Evolutionary conservation across 2,113 vertebrate species (phyloP).

Genomic region (Lophochroa leadbeateri): DNA sequence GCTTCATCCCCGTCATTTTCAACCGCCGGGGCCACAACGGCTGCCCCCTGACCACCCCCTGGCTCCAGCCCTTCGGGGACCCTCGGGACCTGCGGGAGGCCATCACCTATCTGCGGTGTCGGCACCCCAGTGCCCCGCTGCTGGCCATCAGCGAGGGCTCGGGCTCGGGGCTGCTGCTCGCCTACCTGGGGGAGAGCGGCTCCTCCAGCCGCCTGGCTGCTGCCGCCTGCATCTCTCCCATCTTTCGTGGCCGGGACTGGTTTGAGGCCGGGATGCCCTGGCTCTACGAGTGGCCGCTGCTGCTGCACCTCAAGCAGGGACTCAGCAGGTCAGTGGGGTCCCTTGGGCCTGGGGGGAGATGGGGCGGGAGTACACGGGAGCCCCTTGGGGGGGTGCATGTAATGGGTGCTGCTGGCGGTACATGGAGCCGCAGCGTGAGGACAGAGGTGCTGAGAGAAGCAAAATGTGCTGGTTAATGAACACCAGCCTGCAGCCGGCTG

Average conservation of each 20-base stretch:
- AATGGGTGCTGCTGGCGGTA: not conserved
- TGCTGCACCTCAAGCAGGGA: constrained; percentile 79
- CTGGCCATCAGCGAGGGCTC: constrained; percentile 87
- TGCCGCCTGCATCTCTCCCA: constrained; percentile 86
- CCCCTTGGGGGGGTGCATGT: not conserved
- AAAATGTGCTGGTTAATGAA: constrained; percentile 44
- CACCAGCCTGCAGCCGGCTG: not conserved
- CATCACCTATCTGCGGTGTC: constrained; percentile 78
- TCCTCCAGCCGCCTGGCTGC: constrained; percentile 82
- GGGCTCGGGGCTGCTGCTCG: constrained; percentile 84
- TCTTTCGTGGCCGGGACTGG: constrained; percentile 86
- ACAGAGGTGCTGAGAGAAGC: constrained; percentile 53
- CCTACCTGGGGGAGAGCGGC: constrained; percentile 87
- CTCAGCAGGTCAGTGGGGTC: constrained; percentile 83
- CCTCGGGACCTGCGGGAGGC: constrained; percentile 85
- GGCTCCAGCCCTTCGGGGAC: constrained; percentile 80
- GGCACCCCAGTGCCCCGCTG: constrained; percentile 76
- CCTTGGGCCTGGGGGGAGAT: not conserved
- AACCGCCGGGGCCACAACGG: constrained; percentile 84
- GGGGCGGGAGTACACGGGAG: accelerated
- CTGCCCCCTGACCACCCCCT: constrained; percentile 82
- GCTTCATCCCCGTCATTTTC: constrained; percentile 83
- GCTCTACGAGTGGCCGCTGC: constrained; percentile 78
- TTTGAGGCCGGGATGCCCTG: constrained; percentile 79
- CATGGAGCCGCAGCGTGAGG: not conserved